Percentiles rank a stretch among this genome's conserved stretches.
phyloP scores from a whole-genome alignment of 2,888 invertebrate species.

The Ormyrus labotus region DNA sequence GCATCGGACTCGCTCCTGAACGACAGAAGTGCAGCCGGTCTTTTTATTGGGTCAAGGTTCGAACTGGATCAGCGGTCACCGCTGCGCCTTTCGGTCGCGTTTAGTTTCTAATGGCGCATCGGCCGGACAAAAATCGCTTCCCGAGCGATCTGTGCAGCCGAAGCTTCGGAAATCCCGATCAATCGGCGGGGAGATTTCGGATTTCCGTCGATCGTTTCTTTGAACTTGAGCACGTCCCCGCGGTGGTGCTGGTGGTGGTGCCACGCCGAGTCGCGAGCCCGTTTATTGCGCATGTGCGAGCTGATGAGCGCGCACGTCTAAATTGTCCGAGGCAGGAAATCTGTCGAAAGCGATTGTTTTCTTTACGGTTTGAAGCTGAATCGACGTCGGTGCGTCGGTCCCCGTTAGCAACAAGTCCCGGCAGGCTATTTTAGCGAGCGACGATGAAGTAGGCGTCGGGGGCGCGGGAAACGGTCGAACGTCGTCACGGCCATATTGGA shows the following conservation, averaged over 20 bases:
- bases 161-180: not conserved
- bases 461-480: constrained; percentile 57
- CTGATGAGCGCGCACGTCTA: no score
- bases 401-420: no score
- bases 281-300: no score
- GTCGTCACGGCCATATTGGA: constrained; percentile 71
- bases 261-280: no score
- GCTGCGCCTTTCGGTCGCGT: no score
- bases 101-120: no score
- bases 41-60: constrained; percentile 41
- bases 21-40: not conserved
- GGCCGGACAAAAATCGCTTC: no score
- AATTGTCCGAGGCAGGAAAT: no score
- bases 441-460: constrained; percentile 12
- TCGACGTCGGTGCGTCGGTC: no score
- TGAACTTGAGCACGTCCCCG: constrained; percentile 39
- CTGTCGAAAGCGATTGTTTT: no score
- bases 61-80: not conserved
- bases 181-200: constrained; percentile 5
- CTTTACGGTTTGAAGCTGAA: no score
- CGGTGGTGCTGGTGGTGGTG: not conserved
- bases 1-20: not conserved
- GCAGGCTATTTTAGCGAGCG: not conserved
- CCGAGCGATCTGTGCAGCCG: not conserved
- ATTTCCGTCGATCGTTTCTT: constrained; percentile 13